Evolutionary conservation across 1,140 invertebrate species (phyloP).

Genomic region (Leptopilina clavipes): DNA sequence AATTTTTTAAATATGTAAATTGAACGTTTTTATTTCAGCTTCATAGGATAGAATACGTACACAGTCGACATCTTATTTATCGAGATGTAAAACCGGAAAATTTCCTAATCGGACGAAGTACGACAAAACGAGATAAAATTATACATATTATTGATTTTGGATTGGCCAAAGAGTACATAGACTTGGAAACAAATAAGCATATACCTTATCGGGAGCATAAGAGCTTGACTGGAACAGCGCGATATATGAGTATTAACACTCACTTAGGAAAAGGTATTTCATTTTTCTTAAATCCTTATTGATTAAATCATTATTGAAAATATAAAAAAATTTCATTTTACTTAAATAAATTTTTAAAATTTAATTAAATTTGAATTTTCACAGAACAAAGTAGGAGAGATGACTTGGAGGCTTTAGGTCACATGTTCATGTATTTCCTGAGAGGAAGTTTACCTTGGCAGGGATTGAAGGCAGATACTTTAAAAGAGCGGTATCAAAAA

Average conservation of each 20-base stretch:
- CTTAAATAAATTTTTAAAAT: no score
- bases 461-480: conserved; percentile 98
- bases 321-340: no score
- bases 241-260: conserved; percentile 99
- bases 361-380: conserved; percentile 50
- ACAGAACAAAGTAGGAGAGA: conserved; percentile 98
- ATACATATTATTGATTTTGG: conserved; percentile 99
- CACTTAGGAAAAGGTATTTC: conserved; percentile 96
- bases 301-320: no score
- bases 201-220: conserved; percentile 99
- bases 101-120: conserved; percentile 98
- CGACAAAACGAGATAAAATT: conserved; percentile 98
- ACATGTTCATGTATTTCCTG: conserved; percentile 99
- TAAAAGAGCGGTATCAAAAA: conserved; percentile 99
- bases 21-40: conserved; percentile 81
- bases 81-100: conserved; percentile 99
- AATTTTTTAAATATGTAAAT: no score
- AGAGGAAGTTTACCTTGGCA: conserved; percentile 99
- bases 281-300: no score
- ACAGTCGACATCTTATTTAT: conserved; percentile 99
- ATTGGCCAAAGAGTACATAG: conserved; percentile 99
- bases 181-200: conserved; percentile 99
- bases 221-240: conserved; percentile 96
- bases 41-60: conserved; percentile 99
- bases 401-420: conserved; percentile 98